phyloP scores from a whole-genome alignment of 2,113 vertebrate genomes.

The Salvator merianae region DNA sequence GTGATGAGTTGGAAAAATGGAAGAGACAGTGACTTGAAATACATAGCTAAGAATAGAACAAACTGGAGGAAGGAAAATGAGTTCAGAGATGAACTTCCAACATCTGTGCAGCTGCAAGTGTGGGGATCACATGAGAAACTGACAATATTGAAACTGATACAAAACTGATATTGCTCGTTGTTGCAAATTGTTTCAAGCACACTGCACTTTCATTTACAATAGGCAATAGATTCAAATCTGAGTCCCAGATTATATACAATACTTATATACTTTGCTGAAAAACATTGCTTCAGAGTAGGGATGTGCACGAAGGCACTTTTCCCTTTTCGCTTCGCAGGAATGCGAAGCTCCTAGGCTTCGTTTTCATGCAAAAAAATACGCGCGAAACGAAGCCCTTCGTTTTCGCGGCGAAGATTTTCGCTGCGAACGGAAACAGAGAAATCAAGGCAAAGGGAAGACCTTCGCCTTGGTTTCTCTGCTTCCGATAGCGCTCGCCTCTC shows the following conservation, averaged over 20 bases:
- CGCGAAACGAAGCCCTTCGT: too few relatives aligned
- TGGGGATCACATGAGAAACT: not conserved
- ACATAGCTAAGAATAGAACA: constrained; percentile 1
- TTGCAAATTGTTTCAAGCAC: too few relatives aligned
- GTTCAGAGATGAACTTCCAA: not conserved
- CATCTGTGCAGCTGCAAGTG: not conserved
- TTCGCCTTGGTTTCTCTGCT: too few relatives aligned
- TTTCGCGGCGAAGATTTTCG: too few relatives aligned
- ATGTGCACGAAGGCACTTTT: too few relatives aligned
- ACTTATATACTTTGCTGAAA: not conserved
- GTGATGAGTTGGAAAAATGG: not conserved
- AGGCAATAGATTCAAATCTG: not conserved
- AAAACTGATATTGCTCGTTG: not conserved
- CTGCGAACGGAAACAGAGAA: too few relatives aligned
- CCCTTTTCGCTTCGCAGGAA: too few relatives aligned
- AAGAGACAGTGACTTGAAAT: constrained; percentile 15
- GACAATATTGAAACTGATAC: not conserved
- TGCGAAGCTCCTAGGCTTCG: too few relatives aligned
- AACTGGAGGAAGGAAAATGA: not conserved
- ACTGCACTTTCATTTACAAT: not conserved
- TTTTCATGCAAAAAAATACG: too few relatives aligned
- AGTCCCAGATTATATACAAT: not conserved
- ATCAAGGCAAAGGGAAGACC: too few relatives aligned
- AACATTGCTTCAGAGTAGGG: too few relatives aligned
- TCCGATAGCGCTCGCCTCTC: too few relatives aligned